Evolutionary conservation across 2,888 invertebrate species (phyloP), one percentile per base, ranked within the genome.

Genomic region (Drosophila cracens): DNA sequence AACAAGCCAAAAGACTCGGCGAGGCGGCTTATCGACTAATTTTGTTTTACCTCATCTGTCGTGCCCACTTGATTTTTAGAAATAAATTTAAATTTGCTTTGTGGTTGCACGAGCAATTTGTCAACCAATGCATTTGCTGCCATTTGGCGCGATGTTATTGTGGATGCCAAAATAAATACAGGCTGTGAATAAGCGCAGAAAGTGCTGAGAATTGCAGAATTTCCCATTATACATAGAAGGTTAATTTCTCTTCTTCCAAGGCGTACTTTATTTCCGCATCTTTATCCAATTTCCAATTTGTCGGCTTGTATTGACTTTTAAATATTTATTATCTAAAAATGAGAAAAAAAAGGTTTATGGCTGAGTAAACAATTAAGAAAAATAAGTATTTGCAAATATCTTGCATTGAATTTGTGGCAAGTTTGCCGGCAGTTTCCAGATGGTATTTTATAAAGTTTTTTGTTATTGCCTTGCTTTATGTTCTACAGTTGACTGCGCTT

Each of bases 181-280:
- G 34, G 61, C 53, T 40, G 68, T 70, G 83, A 64, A 54, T 60
- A 76, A 73, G 67, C 66, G 36, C 43, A 59, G 25, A 65, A 58
- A 74, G 66, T 77, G 57, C 54, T 59, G 63, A 64, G 63, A 69
- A 56, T 53, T 66, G 65, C 63, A 71, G 70, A 76, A 48, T 81
- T 66, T 31, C 68, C 63, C 57, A 70, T 63, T 63, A 36, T 48
- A 68, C 54, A 10, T 27, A 56, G 36, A 54, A 25, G 8, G 10
- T 4, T 31, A n/a, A 70, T 31, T 48, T 43, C 29, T 34, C 25
- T 56, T 38, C 21, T 31, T 10, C 8, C 11, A 43, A 29, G 48
- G 21, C 46, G 13, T 73, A 76, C 72, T 76, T 79, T 85, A 81
- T 87, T 86, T 86, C 85, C 85, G 86, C 79, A 72, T 89, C 74